These are phyloP conservation scores for Zaprionus inermis DNA, from an alignment of 1,140 invertebrate genomes.

Conservation along the genomic window DNA sequence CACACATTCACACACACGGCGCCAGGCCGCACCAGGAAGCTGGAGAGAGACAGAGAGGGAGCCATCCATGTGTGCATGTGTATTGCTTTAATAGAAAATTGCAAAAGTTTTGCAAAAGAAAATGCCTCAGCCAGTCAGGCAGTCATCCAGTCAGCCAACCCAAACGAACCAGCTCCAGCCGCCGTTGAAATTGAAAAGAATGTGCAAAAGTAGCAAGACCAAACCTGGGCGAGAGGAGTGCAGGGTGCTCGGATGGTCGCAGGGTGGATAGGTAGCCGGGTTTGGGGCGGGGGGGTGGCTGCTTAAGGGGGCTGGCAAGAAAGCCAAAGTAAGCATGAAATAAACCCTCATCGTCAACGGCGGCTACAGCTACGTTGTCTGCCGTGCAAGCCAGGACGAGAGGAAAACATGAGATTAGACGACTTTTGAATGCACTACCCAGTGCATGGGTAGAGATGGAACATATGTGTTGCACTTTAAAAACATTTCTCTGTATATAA, in stretches of 20 bases:
- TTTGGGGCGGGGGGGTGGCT: slow-evolving; percentile 20
- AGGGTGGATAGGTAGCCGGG: slow-evolving; percentile 11
- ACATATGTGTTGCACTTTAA: too few species aligned
- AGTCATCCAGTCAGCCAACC: slow-evolving; percentile 70
- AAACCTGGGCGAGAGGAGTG: slow-evolving; percentile 34
- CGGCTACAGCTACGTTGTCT: slow-evolving; percentile 61
- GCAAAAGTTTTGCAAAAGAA: slow-evolving; percentile 81
- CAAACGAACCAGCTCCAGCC: slow-evolving; percentile 44
- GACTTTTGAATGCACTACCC: not conserved
- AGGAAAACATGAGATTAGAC: not conserved
- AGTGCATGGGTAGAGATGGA: not conserved
- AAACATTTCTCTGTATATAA: too few species aligned
- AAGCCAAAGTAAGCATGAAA: slow-evolving; percentile 79
- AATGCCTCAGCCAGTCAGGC: slow-evolving; percentile 73
- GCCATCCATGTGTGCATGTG: slow-evolving; percentile 60
- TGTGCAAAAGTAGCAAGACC: slow-evolving; percentile 79
- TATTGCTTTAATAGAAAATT: slow-evolving; percentile 83
- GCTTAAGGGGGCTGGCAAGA: slow-evolving; percentile 58
- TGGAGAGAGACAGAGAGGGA: not conserved
- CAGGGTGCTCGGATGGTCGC: not conserved
- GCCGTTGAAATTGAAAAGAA: slow-evolving; percentile 78
- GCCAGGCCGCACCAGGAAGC: slow-evolving; percentile 20
- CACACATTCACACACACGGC: not conserved
- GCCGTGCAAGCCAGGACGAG: slow-evolving; percentile 29
- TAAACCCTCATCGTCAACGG: slow-evolving; percentile 75